Percentiles rank a stretch among this genome's conserved stretches.
Conservation (phyloP, 2,888 invertebrate genomes). For the Deilephila elpenor region DNA sequence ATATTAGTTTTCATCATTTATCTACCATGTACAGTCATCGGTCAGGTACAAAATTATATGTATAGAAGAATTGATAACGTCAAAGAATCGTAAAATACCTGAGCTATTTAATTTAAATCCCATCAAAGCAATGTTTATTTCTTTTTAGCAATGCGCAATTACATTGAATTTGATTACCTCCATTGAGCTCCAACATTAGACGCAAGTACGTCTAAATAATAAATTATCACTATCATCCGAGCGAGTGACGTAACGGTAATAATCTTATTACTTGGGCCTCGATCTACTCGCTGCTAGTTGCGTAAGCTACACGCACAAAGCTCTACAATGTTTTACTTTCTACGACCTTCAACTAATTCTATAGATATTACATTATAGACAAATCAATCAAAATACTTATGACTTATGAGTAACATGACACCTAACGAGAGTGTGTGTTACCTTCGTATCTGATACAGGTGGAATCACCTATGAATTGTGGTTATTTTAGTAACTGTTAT, state of each 20-base stretch:
- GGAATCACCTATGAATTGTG: no score
- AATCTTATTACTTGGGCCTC: background rate
- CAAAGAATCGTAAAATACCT: no score
- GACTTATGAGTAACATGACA: background rate
- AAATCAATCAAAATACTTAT: background rate
- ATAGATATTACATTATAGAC: background rate
- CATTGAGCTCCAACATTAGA: background rate
- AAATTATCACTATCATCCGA: background rate
- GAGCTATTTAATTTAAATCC: no score
- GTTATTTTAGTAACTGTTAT: no score
- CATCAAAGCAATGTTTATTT: no score
- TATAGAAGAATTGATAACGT: no score
- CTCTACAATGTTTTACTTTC: slow-evolving; percentile 11
- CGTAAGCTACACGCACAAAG: slow-evolving; percentile 15
- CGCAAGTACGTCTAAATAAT: background rate
- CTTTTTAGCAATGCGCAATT: background rate
- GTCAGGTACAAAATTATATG: no score
- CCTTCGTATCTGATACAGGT: no score
- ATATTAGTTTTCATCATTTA: no score
- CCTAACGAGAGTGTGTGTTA: background rate
- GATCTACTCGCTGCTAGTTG: slow-evolving; percentile 1
- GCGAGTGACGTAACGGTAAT: background rate
- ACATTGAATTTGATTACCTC: background rate
- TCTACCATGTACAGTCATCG: no score
- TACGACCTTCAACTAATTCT: background rate